Evolutionary conservation across 2,888 invertebrate genomes (phyloP), one percentile per base, ranked within the genome.

Genomic region (Drosophila histrio): DNA sequence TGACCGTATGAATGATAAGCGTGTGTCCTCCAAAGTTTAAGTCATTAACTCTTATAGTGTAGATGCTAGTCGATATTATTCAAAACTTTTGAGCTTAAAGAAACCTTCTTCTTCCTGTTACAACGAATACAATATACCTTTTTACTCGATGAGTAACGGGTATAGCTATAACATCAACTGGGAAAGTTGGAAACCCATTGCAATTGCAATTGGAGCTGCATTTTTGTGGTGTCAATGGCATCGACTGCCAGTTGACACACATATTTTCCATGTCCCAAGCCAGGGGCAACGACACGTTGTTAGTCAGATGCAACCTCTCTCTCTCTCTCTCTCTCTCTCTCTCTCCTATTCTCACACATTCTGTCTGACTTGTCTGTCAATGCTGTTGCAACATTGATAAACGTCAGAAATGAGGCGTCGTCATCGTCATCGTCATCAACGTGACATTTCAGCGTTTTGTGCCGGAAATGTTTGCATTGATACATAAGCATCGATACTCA

Each of bases 371-470:
- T 15, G n/a, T 17, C 36, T 24, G 3, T 28, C 28, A 28, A 17
- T 39, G n/a, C 46, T 46, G 30, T 30, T 9, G 13, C 24, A 41
- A 53, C 52, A 76, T 77, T 66, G 73, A 60, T 73, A 67, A 67
- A 67, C 74, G 59, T 73, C 78, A 72, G 60, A 73, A 75, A 43
- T 43, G 24, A 38, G 53, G 28, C 71, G 26, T 62, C 13, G 24
- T 71, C 41, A 32, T 53, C 71, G 32, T 41, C 32, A 24, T 26
- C 65, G 57, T 54, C 72, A 59, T 64, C 69, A 72, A 87, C 88
- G 81, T 82, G 81, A 80, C 89, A 88, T 88, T 82, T 88, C 72
- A 81, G 84, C 80, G 87, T 88, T 86, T 80, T 80, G 74, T 68
- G 66, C 67, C 87, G 81, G 87, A 82, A 80, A 80, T 82, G 81